Conservation (phyloP, 2,888 invertebrate species). For the Watsonalla binaria region DNA sequence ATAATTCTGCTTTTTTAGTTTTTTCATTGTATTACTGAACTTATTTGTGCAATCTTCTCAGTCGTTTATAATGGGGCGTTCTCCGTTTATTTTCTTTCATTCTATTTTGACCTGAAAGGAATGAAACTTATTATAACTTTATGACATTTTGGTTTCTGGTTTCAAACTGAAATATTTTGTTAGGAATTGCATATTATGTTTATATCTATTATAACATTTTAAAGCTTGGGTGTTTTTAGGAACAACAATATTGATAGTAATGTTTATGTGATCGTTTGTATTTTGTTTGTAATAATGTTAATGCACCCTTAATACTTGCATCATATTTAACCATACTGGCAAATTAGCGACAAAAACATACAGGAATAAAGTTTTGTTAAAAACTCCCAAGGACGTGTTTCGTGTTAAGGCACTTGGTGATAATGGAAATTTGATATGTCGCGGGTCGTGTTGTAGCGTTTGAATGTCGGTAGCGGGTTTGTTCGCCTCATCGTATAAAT, state of each 20-base stretch:
- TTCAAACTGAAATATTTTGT: slow-evolving; percentile 2
- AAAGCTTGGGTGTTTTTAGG: too few relatives aligned
- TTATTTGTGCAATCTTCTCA: slow-evolving; percentile 5
- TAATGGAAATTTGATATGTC: slow-evolving; percentile 74
- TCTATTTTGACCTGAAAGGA: slow-evolving; percentile 44
- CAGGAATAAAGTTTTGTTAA: slow-evolving; percentile 4
- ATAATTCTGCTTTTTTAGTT: slow-evolving; percentile 38
- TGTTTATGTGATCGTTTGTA: too few relatives aligned
- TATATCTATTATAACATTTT: too few relatives aligned
- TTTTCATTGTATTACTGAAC: slow-evolving; percentile 42
- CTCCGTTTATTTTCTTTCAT: slow-evolving; percentile 33
- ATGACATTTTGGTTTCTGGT: slow-evolving; percentile 5
- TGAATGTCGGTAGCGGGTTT: slow-evolving; percentile 57
- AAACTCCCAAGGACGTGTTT: slow-evolving; percentile 10
- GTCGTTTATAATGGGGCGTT: slow-evolving; percentile 13
- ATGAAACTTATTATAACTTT: slow-evolving; percentile 2
- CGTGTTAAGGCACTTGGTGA: slow-evolving; percentile 36
- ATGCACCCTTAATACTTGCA: too few relatives aligned
- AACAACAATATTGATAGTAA: too few relatives aligned
- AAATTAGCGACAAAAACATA: neutral
- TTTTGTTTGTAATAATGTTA: too few relatives aligned
- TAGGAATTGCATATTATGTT: too few relatives aligned
- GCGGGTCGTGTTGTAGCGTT: slow-evolving; percentile 51
- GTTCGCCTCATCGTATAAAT: slow-evolving; percentile 68
- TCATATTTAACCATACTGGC: too few relatives aligned